These are phyloP conservation scores for Celastrina argiolus DNA, from an alignment of 2,888 invertebrate genomes.

Conservation along the genomic window DNA sequence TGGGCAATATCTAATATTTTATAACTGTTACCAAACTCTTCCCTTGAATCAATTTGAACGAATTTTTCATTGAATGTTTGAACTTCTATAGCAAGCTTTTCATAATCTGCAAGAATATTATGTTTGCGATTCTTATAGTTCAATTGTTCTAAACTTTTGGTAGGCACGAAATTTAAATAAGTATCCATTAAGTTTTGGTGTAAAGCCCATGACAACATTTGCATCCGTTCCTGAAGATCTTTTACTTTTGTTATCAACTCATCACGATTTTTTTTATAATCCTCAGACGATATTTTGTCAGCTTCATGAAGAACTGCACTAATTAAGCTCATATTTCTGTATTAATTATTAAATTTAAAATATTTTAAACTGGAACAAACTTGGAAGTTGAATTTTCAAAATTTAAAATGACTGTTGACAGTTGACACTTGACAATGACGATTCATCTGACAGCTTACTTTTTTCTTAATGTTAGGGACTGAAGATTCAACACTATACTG, in stretches of 20 bases:
- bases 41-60: slow-evolving; percentile 39
- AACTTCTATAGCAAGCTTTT: slow-evolving; percentile 42
- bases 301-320: slow-evolving; percentile 61
- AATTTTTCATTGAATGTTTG: slow-evolving; percentile 43
- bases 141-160: slow-evolving; percentile 64
- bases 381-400: slow-evolving; percentile 13
- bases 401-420: slow-evolving; percentile 15
- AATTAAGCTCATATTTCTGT: slow-evolving; percentile 58
- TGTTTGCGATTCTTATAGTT: slow-evolving; percentile 60
- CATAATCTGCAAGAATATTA: slow-evolving; percentile 51
- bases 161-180: slow-evolving; percentile 54
- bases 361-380: slow-evolving; percentile 14
- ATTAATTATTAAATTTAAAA: not conserved
- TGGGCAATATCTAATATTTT: slow-evolving; percentile 48
- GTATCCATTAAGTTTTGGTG: slow-evolving; percentile 63
- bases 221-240: slow-evolving; percentile 57
- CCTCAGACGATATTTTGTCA: slow-evolving; percentile 51
- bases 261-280: slow-evolving; percentile 54
- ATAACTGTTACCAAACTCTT: slow-evolving; percentile 49
- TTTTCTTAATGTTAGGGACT: not conserved
- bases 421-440: not conserved
- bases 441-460: not conserved
- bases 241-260: slow-evolving; percentile 50
- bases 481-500: not conserved
- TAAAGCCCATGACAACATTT: slow-evolving; percentile 61